Base-by-base conservation (phyloP, 1,140 invertebrate genomes). In the Nomia melanderi region DNA sequence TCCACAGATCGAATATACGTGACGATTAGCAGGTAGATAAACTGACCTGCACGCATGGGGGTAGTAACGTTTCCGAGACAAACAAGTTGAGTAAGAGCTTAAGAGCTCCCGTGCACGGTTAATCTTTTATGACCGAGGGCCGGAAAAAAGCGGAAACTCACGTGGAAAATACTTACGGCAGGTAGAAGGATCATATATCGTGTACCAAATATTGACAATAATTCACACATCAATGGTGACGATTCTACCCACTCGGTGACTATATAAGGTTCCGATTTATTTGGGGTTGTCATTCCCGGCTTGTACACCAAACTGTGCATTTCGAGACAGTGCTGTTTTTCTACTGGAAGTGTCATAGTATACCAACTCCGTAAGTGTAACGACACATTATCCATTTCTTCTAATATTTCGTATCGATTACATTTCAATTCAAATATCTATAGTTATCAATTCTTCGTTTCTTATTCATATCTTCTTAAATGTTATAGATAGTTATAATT, bases 251-350 rank as follows among this genome's bases (percentile, higher is more conserved):
- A 54, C 50, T 7, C 4, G 36, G 1, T 2, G 27, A n/a, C 27
- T 73, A 63, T 64, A 73, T 73, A 73, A 73, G 20, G 23, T 36
- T 0, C n/a, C 8, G 1, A 47, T 47, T 54, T 27, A 31, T 12
- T n/a, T n/a, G 8, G 8, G 12, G 25, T 11, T 14, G 25, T 20
- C n/a, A 59, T 75, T 66, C 66, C 36, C 36, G 2, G 4, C 47
- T 11, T 0, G 33, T 59, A 66, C 63, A n/a, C 53, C 39, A 23
- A 41, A 3, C 50, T 44, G 62, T n/a, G n/a, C 36, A n/a, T 27
- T 17, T 41, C 53, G 53, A 23, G 36, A 14, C 6, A 39, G 39
- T 39, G 4, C 41, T 41, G 41, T 14, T 4, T 41, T 41, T 41
- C 1, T 7, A 39, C 36, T 39, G 6, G 8, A 39, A 12, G 6